These are phyloP conservation scores for Schizothorax lantsangensis DNA, from an alignment of 2,797 vertebrate species.

Conservation along the genomic window DNA sequence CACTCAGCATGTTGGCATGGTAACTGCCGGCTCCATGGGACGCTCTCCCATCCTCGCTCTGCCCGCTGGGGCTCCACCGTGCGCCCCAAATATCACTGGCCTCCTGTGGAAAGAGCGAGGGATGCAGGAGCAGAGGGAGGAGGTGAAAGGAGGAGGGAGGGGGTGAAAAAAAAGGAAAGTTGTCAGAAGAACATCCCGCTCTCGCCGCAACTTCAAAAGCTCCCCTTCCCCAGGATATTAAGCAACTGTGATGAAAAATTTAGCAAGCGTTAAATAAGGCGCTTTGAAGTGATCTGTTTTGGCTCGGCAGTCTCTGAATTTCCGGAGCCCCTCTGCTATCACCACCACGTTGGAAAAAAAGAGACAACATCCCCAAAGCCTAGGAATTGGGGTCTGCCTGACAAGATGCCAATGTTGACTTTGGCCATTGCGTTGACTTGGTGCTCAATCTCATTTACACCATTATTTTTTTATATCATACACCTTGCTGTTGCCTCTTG, in stretches of 20 bases:
- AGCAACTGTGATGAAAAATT: slow-evolving; percentile 89
- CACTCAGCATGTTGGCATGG: slow-evolving; percentile 37
- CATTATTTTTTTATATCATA: slow-evolving; percentile 38
- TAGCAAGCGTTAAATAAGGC: slow-evolving; percentile 87
- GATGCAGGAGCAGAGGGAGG: slow-evolving; percentile 67
- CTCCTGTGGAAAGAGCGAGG: slow-evolving; percentile 58
- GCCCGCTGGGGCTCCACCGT: slow-evolving; percentile 53
- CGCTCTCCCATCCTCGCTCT: slow-evolving; percentile 13
- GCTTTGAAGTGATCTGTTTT: slow-evolving; percentile 90
- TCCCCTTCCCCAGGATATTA: slow-evolving; percentile 88
- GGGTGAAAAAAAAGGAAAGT: slow-evolving; percentile 75
- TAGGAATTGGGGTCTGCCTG: slow-evolving; percentile 65
- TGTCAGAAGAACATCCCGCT: slow-evolving; percentile 82
- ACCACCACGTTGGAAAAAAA: slow-evolving; percentile 64
- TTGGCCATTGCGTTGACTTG: slow-evolving; percentile 44
- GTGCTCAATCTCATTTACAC: slow-evolving; percentile 16
- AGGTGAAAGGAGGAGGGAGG: slow-evolving; percentile 63
- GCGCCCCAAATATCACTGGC: slow-evolving; percentile 59
- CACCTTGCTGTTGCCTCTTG: slow-evolving; percentile 51
- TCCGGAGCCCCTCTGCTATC: slow-evolving; percentile 80
- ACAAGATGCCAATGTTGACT: slow-evolving; percentile 64
- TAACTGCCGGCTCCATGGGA: slow-evolving; percentile 47
- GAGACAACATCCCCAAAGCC: slow-evolving; percentile 64
- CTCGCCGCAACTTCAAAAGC: slow-evolving; percentile 86
- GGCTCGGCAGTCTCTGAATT: slow-evolving; percentile 84